Evolutionary conservation across 1,140 invertebrate genomes (phyloP).

Genomic region (Temnothorax longispinosus): DNA sequence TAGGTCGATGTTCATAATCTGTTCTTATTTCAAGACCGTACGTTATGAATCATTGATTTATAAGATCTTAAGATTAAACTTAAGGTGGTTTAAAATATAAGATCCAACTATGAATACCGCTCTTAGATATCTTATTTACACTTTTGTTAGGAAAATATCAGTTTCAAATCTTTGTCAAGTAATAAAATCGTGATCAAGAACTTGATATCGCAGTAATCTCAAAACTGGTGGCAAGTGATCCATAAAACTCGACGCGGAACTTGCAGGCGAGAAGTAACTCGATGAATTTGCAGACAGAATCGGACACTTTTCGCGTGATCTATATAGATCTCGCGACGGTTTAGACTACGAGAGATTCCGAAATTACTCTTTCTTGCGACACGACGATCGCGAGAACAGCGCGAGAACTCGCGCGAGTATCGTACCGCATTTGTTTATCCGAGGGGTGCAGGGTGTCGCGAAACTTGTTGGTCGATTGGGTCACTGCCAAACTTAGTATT

Average conservation of each 20-base stretch:
- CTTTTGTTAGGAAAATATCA: background rate
- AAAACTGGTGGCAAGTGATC: background rate
- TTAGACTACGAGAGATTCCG: slow-evolving; percentile 9
- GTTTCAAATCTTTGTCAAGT: background rate
- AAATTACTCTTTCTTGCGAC: slow-evolving; percentile 64
- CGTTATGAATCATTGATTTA: too few relatives aligned
- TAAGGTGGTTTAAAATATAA: too few relatives aligned
- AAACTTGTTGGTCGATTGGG: slow-evolving; percentile 82
- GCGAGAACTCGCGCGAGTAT: background rate
- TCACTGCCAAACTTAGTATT: slow-evolving; percentile 81
- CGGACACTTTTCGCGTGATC: slow-evolving; percentile 24
- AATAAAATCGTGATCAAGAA: background rate
- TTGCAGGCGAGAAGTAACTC: background rate
- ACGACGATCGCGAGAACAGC: slow-evolving; percentile 1
- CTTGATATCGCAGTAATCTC: slow-evolving; percentile 31
- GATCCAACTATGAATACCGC: too few relatives aligned
- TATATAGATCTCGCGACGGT: background rate
- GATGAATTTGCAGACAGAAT: slow-evolving; percentile 29
- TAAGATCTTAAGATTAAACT: too few relatives aligned
- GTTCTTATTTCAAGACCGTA: too few relatives aligned
- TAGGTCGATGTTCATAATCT: too few relatives aligned
- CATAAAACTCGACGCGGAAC: slow-evolving; percentile 23
- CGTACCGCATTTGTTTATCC: slow-evolving; percentile 71
- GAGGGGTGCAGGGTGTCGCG: slow-evolving; percentile 51
- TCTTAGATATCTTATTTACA: background rate